These are phyloP conservation scores for Erannis defoliaria DNA, from an alignment of 2,888 invertebrate species.

Conservation along the genomic window DNA sequence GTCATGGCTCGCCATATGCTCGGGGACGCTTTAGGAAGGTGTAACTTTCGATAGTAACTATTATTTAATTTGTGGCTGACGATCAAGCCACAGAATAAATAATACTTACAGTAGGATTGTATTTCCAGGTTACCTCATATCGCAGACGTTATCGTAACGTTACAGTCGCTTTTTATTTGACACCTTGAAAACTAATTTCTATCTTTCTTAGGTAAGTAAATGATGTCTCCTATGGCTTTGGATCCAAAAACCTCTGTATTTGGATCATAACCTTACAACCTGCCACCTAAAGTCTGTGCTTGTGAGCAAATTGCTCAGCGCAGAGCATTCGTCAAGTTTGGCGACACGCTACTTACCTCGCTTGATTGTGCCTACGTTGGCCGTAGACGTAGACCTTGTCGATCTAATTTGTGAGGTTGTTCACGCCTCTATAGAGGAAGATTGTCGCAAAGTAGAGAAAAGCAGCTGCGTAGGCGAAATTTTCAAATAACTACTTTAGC, in stretches of 20 bases:
- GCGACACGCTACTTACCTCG: slow-evolving; percentile 29
- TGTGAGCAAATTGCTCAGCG: neutral
- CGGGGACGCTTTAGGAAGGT: slow-evolving; percentile 13
- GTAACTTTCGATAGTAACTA: neutral
- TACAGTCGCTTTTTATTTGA: too few species aligned
- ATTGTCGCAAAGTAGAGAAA: neutral
- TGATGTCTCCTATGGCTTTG: too few species aligned
- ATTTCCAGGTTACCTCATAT: neutral
- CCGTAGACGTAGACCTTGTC: slow-evolving; percentile 23
- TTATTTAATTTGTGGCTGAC: neutral
- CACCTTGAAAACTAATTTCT: too few species aligned
- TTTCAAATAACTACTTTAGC: neutral
- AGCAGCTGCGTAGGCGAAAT: neutral
- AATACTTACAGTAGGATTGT: neutral
- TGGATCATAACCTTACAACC: neutral
- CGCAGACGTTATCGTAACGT: neutral
- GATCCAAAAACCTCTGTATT: too few species aligned
- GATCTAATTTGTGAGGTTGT: slow-evolving; percentile 23
- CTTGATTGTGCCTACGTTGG: slow-evolving; percentile 22
- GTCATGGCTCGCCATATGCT: slow-evolving; percentile 66
- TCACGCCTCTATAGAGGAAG: slow-evolving; percentile 11
- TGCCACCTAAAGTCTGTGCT: neutral
- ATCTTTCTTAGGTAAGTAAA: too few species aligned
- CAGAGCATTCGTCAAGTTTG: slow-evolving; percentile 17
- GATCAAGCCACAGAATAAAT: neutral